These are phyloP conservation scores for Ichneumoninae sp. DNA, from an alignment of 2,888 invertebrate species.

Conservation along the genomic window DNA sequence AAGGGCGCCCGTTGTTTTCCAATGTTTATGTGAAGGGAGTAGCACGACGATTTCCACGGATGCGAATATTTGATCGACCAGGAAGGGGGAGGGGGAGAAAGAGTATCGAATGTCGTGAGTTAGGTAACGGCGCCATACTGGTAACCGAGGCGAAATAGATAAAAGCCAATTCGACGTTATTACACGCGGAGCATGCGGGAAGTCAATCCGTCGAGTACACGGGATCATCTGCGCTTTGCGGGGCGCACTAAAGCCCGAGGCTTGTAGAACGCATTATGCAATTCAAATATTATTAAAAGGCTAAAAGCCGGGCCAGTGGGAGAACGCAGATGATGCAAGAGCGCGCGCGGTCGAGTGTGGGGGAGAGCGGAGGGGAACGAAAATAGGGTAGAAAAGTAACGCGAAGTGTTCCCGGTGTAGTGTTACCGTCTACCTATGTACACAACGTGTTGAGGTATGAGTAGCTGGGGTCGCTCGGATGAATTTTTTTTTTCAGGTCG, in stretches of 20 bases:
- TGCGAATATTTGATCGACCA: conserved; percentile 12
- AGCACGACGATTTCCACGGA: conserved; percentile 4
- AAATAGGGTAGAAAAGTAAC: conserved; percentile 69
- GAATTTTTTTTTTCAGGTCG: background rate
- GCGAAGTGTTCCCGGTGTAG: conserved; percentile 71
- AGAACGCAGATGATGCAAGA: conserved; percentile 69
- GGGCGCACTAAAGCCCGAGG: conserved; percentile 63
- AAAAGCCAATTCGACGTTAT: background rate
- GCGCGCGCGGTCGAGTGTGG: conserved; percentile 55
- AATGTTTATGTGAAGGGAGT: conserved; percentile 1
- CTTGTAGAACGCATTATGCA: conserved; percentile 81
- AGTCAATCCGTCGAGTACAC: conserved; percentile 78
- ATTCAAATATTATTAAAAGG: conserved; percentile 85
- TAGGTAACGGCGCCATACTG: background rate
- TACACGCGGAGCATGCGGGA: conserved; percentile 52
- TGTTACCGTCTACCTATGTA: conserved; percentile 71
- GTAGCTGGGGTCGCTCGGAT: background rate
- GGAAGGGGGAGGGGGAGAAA: conserved; percentile 5
- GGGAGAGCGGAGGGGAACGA: conserved; percentile 44
- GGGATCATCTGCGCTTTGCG: conserved; percentile 77
- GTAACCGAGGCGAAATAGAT: conserved; percentile 6
- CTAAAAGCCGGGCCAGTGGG: conserved; percentile 80
- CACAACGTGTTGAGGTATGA: conserved; percentile 46
- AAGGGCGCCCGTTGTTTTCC: conserved; percentile 9
- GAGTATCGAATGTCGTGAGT: conserved; percentile 29